phyloP scores from a whole-genome alignment of 2,888 invertebrate species.

The Sesamia inferens region DNA sequence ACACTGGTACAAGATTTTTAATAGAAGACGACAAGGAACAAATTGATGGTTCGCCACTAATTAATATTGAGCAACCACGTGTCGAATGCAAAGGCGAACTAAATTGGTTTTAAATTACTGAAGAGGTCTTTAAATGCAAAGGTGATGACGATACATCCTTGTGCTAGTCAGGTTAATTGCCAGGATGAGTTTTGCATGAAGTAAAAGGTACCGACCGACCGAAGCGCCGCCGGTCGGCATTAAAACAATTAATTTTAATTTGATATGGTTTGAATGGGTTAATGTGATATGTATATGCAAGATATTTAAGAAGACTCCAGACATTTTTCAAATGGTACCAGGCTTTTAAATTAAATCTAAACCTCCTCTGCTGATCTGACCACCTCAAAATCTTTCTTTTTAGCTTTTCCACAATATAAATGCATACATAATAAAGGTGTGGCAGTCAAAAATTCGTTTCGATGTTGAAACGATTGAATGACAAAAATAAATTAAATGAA shows the following conservation, averaged over 20 bases:
- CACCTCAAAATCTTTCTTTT: not conserved
- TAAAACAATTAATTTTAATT: no score
- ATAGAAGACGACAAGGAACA: constrained; percentile 60
- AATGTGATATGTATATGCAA: not conserved
- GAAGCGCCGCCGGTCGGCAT: no score
- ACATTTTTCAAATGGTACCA: not conserved
- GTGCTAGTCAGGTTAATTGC: constrained; percentile 35
- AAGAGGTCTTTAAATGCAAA: constrained; percentile 22
- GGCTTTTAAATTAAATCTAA: not conserved
- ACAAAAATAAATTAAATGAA: constrained; percentile 44
- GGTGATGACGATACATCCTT: constrained; percentile 29
- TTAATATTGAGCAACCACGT: constrained; percentile 51
- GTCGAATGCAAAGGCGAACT: constrained; percentile 34
- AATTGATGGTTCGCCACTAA: constrained; percentile 65
- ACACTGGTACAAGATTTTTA: constrained; percentile 27
- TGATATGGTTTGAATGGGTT: no score
- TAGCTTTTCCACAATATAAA: not conserved
- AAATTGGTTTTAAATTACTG: constrained; percentile 30
- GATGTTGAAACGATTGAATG: constrained; percentile 24
- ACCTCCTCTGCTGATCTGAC: no score
- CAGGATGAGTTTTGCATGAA: constrained; percentile 39
- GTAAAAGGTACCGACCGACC: not conserved
- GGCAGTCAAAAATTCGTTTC: constrained; percentile 11
- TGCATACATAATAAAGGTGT: not conserved
- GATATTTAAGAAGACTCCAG: not conserved